A percentile compares a stretch with the other conserved stretches of the same genome.
phyloP scores from a whole-genome alignment of 2,113 vertebrate species.

The Dascyllus trimaculatus region DNA sequence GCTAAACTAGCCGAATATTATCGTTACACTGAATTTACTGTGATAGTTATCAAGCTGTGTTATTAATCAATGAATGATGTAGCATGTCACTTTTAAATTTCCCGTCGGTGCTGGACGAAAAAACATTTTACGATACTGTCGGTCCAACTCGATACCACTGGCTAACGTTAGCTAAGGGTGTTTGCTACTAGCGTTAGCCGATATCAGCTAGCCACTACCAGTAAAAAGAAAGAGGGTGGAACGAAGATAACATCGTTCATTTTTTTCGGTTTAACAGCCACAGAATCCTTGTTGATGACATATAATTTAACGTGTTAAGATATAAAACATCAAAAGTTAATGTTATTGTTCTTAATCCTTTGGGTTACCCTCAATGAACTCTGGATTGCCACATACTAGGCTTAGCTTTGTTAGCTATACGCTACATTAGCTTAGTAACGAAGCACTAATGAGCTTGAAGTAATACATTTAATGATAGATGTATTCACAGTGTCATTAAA shows the following conservation, averaged over 20 bases:
- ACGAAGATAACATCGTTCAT: conserved; percentile 6
- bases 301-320: neutral
- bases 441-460: conserved; percentile 17
- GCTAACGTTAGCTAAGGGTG: conserved; percentile 51
- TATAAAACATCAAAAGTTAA: neutral
- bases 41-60: neutral
- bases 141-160: conserved; percentile 21
- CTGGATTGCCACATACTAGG: conserved; percentile 39
- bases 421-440: conserved; percentile 51
- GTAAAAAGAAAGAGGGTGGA: conserved; percentile 27
- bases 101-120: neutral
- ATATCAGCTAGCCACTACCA: conserved; percentile 33
- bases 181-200: conserved; percentile 31
- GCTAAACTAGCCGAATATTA: conserved; percentile 11
- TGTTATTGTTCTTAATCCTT: neutral
- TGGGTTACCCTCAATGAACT: conserved; percentile 46
- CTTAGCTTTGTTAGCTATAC: conserved; percentile 60
- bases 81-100: neutral
- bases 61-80: neutral
- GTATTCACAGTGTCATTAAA: neutral
- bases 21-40: neutral
- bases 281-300: rapidly evolving
- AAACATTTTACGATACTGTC: conserved; percentile 5
- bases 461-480: conserved; percentile 7
- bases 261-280: neutral